Conservation (phyloP, 2,888 invertebrate genomes). For the Spodoptera exigua region DNA sequence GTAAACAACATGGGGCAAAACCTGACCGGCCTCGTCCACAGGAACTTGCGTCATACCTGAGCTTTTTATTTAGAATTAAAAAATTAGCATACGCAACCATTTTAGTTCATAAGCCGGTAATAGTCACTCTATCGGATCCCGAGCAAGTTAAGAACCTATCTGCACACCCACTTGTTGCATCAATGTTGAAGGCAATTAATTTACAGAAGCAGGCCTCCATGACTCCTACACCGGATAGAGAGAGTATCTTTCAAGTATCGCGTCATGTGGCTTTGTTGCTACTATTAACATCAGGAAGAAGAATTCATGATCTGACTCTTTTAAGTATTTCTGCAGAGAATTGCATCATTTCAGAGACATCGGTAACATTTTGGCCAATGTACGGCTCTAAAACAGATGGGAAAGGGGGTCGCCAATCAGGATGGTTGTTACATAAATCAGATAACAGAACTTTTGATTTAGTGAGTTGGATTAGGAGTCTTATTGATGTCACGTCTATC, state of each 20-base stretch:
- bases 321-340: conserved; percentile 5
- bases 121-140: conserved; percentile 33
- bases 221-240: conserved; percentile 9
- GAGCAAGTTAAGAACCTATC: conserved; percentile 4
- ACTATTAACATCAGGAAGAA: conserved; percentile 12
- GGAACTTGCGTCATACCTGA: conserved; percentile 33
- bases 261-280: conserved; percentile 12
- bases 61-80: conserved; percentile 25
- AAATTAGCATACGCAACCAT: conserved; percentile 40
- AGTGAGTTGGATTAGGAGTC: too few relatives aligned
- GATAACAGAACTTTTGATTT: too few relatives aligned
- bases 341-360: neutral
- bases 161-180: conserved; percentile 5
- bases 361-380: conserved; percentile 18
- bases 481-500: too few relatives aligned
- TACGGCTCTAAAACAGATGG: conserved; percentile 12
- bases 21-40: conserved; percentile 35
- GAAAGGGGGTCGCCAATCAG: too few relatives aligned
- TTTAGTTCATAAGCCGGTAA: conserved; percentile 42
- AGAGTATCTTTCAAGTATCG: conserved; percentile 17
- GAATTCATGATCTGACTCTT: conserved; percentile 14
- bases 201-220: neutral
- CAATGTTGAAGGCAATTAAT: conserved; percentile 7
- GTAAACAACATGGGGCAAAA: conserved; percentile 26
- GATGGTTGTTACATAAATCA: too few relatives aligned